Conservation (phyloP, 2,888 invertebrate genomes). For the Phorcus lineatus region DNA sequence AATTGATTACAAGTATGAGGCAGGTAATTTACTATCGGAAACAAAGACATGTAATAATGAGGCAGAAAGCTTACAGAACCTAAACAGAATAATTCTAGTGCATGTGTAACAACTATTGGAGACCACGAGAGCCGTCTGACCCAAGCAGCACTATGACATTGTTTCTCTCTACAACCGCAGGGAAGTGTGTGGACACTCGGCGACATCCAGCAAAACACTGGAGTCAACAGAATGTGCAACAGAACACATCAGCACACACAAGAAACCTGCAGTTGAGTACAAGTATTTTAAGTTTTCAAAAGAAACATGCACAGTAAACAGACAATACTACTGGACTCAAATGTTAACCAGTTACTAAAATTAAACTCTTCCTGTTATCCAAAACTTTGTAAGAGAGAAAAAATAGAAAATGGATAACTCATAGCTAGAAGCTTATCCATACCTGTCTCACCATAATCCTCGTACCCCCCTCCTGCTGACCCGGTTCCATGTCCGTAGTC, state of each 20-base stretch:
- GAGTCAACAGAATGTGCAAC: slow-evolving; percentile 26
- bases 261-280: background rate
- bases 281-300: background rate
- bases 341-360: too few species aligned
- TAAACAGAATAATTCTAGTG: too few species aligned
- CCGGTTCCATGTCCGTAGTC: slow-evolving; percentile 63
- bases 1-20: too few species aligned
- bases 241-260: slow-evolving; percentile 4
- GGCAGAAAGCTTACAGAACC: background rate
- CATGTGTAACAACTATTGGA: slow-evolving; percentile 51
- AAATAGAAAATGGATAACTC: too few species aligned
- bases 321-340: too few species aligned
- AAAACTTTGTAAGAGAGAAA: too few species aligned
- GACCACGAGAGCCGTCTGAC: slow-evolving; percentile 44
- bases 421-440: background rate
- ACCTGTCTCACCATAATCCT: slow-evolving; percentile 31
- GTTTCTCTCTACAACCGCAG: slow-evolving; percentile 38
- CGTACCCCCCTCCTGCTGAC: slow-evolving; percentile 37
- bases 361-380: too few species aligned
- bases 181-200: slow-evolving; percentile 28
- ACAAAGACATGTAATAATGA: too few species aligned
- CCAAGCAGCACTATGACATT: slow-evolving; percentile 55
- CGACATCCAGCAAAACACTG: slow-evolving; percentile 39
- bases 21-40: too few species aligned
- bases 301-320: background rate